Conservation (phyloP, 2,888 invertebrate genomes). For the Gymnocheta viridis region DNA sequence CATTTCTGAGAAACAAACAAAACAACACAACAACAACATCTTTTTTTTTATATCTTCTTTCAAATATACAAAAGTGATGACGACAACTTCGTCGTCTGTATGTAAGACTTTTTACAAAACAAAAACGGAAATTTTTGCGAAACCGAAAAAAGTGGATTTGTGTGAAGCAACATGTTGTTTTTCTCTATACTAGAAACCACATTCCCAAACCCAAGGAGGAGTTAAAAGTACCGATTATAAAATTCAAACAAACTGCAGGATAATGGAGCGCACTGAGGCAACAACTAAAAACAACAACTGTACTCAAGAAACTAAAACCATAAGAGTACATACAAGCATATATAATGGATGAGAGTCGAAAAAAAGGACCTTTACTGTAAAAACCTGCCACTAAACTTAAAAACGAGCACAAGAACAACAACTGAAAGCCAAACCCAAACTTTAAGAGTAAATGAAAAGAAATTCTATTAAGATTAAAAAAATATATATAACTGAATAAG, state of each 20-base stretch:
- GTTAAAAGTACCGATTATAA: constrained; percentile 29
- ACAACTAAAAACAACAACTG: constrained; percentile 71
- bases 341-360: constrained; percentile 16
- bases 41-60: constrained; percentile 31
- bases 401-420: not conserved
- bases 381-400: not conserved
- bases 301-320: constrained; percentile 39
- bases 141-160: constrained; percentile 59
- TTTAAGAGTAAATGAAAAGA: constrained; percentile 14
- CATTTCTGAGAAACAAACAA: constrained; percentile 21
- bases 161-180: constrained; percentile 66
- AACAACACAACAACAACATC: not conserved
- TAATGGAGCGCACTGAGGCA: constrained; percentile 79
- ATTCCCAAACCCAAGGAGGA: constrained; percentile 31
- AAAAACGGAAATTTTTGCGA: constrained; percentile 12
- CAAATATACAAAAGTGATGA: constrained; percentile 50
- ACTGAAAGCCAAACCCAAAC: constrained; percentile 19
- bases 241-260: constrained; percentile 71
- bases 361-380: constrained; percentile 16
- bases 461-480: not conserved
- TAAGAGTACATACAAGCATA: not conserved
- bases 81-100: constrained; percentile 66
- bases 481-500: not conserved
- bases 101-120: not conserved
- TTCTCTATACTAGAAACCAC: constrained; percentile 12